Percentiles rank a stretch among this genome's conserved stretches.
Evolutionary conservation across 2,113 vertebrate genomes (phyloP).

Genomic region (Oenanthe oenanthe): DNA sequence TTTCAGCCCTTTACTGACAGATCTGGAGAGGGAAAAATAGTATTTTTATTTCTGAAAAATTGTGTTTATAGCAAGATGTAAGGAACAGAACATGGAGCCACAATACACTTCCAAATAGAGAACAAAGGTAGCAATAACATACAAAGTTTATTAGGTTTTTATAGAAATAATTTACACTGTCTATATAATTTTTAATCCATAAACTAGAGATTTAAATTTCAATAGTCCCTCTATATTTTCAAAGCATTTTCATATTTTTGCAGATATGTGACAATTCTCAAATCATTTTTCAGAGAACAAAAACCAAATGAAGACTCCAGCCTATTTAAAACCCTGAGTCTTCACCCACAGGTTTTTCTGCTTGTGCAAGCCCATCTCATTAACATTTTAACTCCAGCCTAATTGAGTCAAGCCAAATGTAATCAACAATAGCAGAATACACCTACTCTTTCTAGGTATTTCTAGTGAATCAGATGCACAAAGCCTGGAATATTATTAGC

Average conservation of each 20-base stretch:
- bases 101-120: not conserved
- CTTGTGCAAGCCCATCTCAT: not conserved
- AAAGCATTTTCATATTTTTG: not conserved
- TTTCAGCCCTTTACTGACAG: not conserved
- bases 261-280: not conserved
- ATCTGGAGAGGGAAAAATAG: not conserved
- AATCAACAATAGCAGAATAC: not conserved
- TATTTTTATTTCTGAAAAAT: not conserved
- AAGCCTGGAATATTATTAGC: not conserved
- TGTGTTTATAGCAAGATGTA: not conserved
- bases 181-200: not conserved
- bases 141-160: not conserved
- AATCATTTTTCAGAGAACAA: not conserved
- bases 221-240: not conserved
- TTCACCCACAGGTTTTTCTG: not conserved
- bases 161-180: not conserved
- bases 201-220: not conserved
- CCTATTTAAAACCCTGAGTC: not conserved
- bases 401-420: slow-evolving; percentile 34
- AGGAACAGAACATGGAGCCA: not conserved
- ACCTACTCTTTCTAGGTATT: not conserved
- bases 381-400: slow-evolving; percentile 26
- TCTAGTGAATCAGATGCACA: not conserved
- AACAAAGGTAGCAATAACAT: not conserved
- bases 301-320: not conserved